These are phyloP conservation scores for Aphidius colemani DNA, from an alignment of 2,888 invertebrate species.

Conservation along the genomic window DNA sequence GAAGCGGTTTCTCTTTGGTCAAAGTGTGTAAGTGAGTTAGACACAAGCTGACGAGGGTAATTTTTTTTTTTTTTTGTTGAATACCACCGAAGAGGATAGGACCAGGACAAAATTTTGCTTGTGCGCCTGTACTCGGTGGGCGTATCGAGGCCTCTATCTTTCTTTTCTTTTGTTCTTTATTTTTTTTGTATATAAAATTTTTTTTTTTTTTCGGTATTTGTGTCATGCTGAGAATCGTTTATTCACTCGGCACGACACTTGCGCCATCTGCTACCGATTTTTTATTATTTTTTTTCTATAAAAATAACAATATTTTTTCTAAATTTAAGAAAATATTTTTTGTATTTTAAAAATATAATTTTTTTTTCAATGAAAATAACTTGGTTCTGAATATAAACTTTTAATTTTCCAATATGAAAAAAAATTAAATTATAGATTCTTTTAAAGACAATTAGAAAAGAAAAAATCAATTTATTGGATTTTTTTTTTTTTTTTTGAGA, in stretches of 20 bases:
- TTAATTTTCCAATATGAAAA: too few relatives aligned
- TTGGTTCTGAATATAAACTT: too few relatives aligned
- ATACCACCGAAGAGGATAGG: too few relatives aligned
- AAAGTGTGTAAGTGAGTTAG: background rate
- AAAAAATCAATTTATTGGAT: background rate
- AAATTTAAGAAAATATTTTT: too few relatives aligned
- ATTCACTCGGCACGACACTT: conserved; percentile 13
- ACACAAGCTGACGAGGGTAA: too few relatives aligned
- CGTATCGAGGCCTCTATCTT: conserved; percentile 38
- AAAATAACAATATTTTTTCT: too few relatives aligned
- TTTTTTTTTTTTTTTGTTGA: too few relatives aligned
- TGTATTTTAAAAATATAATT: too few relatives aligned
- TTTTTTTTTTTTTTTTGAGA: background rate
- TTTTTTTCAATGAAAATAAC: too few relatives aligned
- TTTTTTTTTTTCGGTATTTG: conserved; percentile 9
- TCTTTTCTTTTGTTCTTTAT: conserved; percentile 15
- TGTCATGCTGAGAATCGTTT: too few relatives aligned
- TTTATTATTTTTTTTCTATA: background rate
- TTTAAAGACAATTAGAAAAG: background rate
- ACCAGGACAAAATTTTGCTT: background rate
- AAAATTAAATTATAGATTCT: background rate
- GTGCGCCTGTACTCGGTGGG: conserved; percentile 37
- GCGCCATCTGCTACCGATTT: conserved; percentile 24
- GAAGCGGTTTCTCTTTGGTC: background rate
- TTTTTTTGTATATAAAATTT: conserved; percentile 22